These are phyloP conservation scores for Amniataba percoides DNA, from an alignment of 2,797 vertebrate genomes.

Conservation along the genomic window DNA sequence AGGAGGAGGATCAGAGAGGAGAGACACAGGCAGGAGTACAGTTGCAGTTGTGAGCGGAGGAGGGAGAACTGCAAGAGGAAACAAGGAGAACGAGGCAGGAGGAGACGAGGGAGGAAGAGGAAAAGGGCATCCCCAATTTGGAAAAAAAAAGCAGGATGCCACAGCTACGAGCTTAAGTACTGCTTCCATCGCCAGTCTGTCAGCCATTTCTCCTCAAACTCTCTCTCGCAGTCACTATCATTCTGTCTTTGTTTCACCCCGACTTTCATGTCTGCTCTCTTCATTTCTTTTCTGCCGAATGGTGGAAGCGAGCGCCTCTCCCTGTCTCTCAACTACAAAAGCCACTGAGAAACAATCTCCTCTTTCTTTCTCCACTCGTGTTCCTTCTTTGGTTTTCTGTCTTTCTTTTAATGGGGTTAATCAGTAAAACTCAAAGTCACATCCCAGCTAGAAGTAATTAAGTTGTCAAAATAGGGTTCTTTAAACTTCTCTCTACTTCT, in stretches of 20 bases:
- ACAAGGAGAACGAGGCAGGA: neutral
- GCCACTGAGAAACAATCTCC: constrained; percentile 67
- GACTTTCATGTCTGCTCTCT: constrained; percentile 70
- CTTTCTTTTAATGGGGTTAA: constrained; percentile 69
- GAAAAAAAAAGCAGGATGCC: constrained; percentile 46
- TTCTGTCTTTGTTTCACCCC: constrained; percentile 65
- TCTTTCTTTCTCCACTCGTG: constrained; percentile 49
- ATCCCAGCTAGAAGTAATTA: constrained; percentile 80
- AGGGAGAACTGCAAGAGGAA: neutral
- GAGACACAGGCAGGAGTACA: neutral
- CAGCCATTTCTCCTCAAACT: constrained; percentile 43
- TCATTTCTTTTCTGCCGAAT: constrained; percentile 64
- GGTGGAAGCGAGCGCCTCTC: constrained; percentile 52
- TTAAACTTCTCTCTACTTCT: constrained; percentile 65
- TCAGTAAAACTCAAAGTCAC: constrained; percentile 78
- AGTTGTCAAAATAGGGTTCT: constrained; percentile 82
- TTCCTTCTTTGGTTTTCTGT: constrained; percentile 56
- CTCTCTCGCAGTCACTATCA: constrained; percentile 61
- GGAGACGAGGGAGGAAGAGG: constrained; percentile 22
- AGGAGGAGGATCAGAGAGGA: constrained; percentile 30
- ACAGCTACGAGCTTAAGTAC: constrained; percentile 52
- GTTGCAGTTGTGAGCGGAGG: constrained; percentile 28
- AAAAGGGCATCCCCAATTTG: constrained; percentile 59
- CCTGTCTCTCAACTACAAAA: constrained; percentile 69
- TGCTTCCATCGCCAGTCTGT: constrained; percentile 49